Base-by-base conservation (phyloP, 2,888 invertebrate genomes). In the Diaperis boleti region DNA sequence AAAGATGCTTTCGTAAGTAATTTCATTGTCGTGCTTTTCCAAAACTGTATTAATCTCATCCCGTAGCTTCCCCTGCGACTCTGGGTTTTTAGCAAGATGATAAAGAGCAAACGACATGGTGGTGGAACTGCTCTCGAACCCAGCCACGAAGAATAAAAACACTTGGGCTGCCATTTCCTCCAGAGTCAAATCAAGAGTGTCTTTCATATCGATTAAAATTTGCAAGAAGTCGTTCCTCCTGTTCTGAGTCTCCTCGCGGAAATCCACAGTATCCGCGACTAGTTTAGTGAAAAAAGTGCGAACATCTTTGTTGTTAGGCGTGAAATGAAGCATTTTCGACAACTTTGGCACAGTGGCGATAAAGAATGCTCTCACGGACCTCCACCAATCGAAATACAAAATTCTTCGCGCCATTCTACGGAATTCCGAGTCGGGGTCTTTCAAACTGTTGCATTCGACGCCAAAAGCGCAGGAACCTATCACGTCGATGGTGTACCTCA, bases 401-500 rank as follows among this genome's bases (percentile, higher is more conserved):
- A 79, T 64, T 1, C 68, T 68, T 22, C 68, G 66, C 3, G 77
- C 79, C 74, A 79, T 76, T 37, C 69, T 59, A 15, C 78, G 67
- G 65, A 82, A 80, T 26, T 78, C 75, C 0, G 79, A 74, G 31
- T 79, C 69, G 3, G 74, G 67, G 72, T 84, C 79, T 42, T 82
- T 80, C 57, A 87, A 84, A 17, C 85, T 83, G 69, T 87, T 84
- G 65, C 84, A 84, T 64, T 85, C 83, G 2, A 87, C 79, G 33
- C 87, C 87, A 71, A 86, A 87, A 8, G 85, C 86, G 45, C 85
- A 83, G 47, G 83, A 83, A 0, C 85, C 86, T 18, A 87, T 85
- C 1, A 86, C 84, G 69, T 87, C 87, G 80, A 86, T 85, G 0
- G 86, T 83, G 70, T 83, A 86, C 62, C 83, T 83, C 1, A 84